phyloP scores from a whole-genome alignment of 2,113 vertebrate species.

The Motacilla alba region DNA sequence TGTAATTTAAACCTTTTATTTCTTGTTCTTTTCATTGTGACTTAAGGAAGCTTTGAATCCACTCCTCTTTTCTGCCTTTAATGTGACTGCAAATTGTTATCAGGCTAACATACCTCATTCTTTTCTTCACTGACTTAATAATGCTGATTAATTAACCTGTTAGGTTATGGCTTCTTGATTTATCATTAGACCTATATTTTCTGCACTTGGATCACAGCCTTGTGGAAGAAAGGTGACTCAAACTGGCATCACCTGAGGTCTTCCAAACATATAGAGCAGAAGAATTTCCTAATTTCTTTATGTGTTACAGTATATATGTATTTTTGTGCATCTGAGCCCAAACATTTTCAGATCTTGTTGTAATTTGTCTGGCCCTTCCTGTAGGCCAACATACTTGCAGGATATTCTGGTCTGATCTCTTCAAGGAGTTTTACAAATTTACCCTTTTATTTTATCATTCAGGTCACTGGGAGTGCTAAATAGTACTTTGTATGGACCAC shows the following conservation, averaged over 20 bases:
- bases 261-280: background rate
- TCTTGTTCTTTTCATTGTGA: background rate
- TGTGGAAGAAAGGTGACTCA: background rate
- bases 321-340: background rate
- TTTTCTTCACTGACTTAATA: background rate
- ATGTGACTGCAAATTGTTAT: background rate
- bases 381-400: background rate
- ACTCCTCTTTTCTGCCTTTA: background rate
- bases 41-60: background rate
- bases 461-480: background rate
- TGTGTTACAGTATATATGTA: background rate
- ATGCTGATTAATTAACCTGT: constrained; percentile 20
- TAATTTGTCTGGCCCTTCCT: background rate
- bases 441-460: background rate
- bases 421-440: background rate
- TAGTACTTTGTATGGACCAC: background rate
- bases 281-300: background rate
- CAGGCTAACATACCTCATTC: background rate
- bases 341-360: background rate
- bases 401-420: background rate
- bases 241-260: background rate
- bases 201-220: background rate
- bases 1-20: constrained; percentile 22
- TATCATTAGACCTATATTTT: background rate
- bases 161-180: constrained; percentile 17